A percentile compares a stretch with the other conserved stretches of the same genome.
Conservation (phyloP, 2,113 vertebrate genomes). For the Xenotilapia leptura region DNA sequence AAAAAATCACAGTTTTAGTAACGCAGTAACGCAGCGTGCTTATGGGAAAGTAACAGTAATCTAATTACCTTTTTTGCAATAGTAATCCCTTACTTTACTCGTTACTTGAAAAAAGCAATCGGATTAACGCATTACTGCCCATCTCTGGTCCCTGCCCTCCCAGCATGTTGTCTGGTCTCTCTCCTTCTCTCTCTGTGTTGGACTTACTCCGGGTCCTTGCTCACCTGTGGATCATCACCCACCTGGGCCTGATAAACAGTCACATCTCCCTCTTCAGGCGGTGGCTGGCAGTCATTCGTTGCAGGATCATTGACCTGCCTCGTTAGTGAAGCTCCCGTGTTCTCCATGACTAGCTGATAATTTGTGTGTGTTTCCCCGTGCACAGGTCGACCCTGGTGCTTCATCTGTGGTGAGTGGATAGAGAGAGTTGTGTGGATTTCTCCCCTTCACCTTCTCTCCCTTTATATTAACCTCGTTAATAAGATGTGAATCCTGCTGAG, state of each 20-base stretch:
- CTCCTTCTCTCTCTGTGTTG: neutral
- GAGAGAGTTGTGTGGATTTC: neutral
- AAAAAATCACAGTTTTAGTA: neutral
- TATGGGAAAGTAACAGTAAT: neutral
- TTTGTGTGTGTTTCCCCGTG: neutral
- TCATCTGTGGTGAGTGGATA: neutral
- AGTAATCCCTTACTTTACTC: accelerated
- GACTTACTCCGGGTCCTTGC: neutral
- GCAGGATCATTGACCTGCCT: neutral
- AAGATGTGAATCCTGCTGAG: accelerated
- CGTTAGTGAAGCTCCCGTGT: neutral
- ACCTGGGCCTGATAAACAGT: neutral
- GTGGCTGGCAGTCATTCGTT: neutral
- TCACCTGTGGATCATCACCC: neutral
- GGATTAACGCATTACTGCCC: neutral
- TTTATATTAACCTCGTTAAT: neutral
- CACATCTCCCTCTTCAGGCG: neutral
- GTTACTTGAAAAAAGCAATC: neutral
- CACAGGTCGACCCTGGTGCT: neutral
- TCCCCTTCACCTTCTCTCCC: neutral
- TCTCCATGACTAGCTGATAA: neutral
- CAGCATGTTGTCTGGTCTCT: neutral
- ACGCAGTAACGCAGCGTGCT: accelerated
- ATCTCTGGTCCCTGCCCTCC: neutral
- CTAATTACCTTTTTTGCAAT: neutral